phyloP scores from a whole-genome alignment of 1,140 invertebrate species.

The Drosophila lini region DNA sequence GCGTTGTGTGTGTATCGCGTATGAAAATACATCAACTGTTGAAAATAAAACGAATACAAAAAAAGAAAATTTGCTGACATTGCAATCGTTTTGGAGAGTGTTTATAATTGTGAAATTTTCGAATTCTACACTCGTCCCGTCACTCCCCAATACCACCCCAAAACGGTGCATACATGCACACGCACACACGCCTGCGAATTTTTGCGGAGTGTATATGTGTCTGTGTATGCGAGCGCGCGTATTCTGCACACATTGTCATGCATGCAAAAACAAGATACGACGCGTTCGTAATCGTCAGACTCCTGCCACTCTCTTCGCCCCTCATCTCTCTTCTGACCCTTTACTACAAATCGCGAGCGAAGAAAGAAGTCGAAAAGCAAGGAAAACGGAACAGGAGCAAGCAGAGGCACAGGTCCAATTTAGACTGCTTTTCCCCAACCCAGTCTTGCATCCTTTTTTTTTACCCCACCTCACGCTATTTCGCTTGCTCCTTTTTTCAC shows the following conservation, averaged over 20 bases:
- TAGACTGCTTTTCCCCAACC: conserved; percentile 13
- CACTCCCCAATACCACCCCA: conserved; percentile 47
- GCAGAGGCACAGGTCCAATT: conserved; percentile 25
- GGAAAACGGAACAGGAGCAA: conserved; percentile 18
- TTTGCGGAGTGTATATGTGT: conserved; percentile 5
- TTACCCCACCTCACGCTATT: not conserved
- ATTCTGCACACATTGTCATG: conserved; percentile 62
- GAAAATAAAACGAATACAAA: conserved; percentile 13
- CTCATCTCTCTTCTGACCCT: conserved; percentile 16
- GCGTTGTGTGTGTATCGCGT: conserved; percentile 48
- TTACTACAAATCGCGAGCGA: conserved; percentile 24
- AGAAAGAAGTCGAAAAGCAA: conserved; percentile 19
- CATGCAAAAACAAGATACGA: conserved; percentile 66
- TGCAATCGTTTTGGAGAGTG: conserved; percentile 28
- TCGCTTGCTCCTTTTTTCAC: conserved; percentile 30
- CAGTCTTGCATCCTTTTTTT: conserved; percentile 38
- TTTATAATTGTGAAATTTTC: conserved; percentile 40
- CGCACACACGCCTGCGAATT: conserved; percentile 12
- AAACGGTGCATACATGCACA: conserved; percentile 55
- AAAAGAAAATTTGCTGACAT: conserved; percentile 34
- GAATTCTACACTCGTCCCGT: conserved; percentile 16
- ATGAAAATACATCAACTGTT: conserved; percentile 49
- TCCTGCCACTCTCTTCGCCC: conserved; percentile 12
- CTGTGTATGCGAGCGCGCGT: conserved; percentile 48
- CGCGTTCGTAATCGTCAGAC: conserved; percentile 56